Evolutionary conservation across 2,888 invertebrate genomes (phyloP).

Genomic region (Tachina fera): DNA sequence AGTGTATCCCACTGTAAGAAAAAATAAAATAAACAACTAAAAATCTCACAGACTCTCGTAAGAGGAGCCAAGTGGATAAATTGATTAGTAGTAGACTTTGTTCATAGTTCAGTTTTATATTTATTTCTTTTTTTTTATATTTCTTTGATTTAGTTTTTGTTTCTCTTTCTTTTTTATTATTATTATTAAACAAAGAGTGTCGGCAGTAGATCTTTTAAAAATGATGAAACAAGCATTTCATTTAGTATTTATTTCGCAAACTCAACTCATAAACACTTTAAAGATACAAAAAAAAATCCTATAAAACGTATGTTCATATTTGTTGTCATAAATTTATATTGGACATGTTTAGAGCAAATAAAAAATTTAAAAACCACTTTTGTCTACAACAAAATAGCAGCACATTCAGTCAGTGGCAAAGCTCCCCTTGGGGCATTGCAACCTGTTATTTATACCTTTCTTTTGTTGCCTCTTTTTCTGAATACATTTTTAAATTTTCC

Average conservation of each 20-base stretch:
- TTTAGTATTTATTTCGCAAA: conserved; percentile 27
- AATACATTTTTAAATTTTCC: conserved; percentile 33
- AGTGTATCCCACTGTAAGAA: conserved; percentile 11
- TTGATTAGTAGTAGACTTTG: conserved; percentile 68
- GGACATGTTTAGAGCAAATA: conserved; percentile 59
- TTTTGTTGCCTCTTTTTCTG: conserved; percentile 37
- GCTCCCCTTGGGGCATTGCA: conserved; percentile 36
- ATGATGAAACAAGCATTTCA: conserved; percentile 59
- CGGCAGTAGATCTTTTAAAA: conserved; percentile 33
- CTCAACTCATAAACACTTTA: conserved; percentile 14
- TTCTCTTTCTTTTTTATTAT: background rate
- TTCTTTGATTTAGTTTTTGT: conserved; percentile 22
- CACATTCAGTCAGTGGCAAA: conserved; percentile 23
- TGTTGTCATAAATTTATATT: conserved; percentile 58
- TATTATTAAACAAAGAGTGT: conserved; percentile 28
- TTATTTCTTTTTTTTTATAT: background rate
- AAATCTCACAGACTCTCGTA: conserved; percentile 49
- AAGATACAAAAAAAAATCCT: conserved; percentile 21
- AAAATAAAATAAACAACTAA: background rate
- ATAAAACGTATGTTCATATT: background rate
- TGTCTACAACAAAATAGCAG: conserved; percentile 48
- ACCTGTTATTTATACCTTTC: conserved; percentile 65
- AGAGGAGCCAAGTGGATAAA: conserved; percentile 57
- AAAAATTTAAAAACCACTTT: conserved; percentile 28
- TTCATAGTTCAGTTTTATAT: conserved; percentile 15